Evolutionary conservation across 2,113 vertebrate genomes (phyloP), one percentile per base, ranked within the genome.

Genomic region (Oreochromis aureus): DNA sequence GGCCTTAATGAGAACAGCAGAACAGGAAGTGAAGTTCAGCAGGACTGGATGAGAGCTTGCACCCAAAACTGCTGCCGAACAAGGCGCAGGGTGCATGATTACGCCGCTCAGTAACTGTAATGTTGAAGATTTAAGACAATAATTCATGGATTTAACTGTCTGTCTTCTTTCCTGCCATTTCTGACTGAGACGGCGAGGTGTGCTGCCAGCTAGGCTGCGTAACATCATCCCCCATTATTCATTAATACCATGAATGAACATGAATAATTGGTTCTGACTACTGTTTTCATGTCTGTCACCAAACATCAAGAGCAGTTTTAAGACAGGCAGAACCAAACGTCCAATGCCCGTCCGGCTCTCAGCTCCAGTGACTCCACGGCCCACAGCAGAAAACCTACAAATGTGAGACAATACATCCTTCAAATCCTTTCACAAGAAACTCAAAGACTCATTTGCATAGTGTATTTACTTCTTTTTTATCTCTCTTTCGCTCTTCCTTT

Each of bases 1-100:
- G 51, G 44, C 13, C 71, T 90, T 71, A 59, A 56, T 86, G 63
- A 69, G 63, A 22, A 24, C 7, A 24, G 8, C 41, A 73, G 69
- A 73, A 46, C 41, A 76, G 69, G 41, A 73, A 27, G 13, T 46
- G 69, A 18, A 27, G 69, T 46, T 27, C 13, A 27, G 39, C 13
- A 18, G 22, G 41, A 30, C 44, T 30, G 24, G 69, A 27, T 73
- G 69, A 48, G 41, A 3, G 24, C 41, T 6, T 2, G 39, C 22
- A 46, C 22, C 69, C 66, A 73, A 46, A 0, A 73, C 13, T 24
- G 39, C 66, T 44, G n/a, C 66, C 3, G 22, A 71, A 0, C 39
- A 16, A 13, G 3, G 66, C 2, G 39, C 39, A 6, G 69, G 7
- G 13, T 0, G 39, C 1, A 4, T 10, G 69, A 73, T 18, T 18